Base-by-base conservation (phyloP, 1,140 invertebrate species). In the Papilio polytes region DNA sequence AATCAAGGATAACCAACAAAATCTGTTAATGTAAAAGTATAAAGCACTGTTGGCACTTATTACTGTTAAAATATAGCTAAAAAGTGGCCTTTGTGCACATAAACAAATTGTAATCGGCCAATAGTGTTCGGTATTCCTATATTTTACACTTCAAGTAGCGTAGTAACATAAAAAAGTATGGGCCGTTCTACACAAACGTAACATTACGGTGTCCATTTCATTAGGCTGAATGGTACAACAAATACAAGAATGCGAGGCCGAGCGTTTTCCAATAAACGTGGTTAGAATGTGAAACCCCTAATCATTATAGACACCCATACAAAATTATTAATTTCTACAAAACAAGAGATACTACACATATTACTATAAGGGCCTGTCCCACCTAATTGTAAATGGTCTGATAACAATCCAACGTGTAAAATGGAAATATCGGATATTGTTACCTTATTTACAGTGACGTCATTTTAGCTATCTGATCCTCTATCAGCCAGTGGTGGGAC, bases 261-360 rank as follows among this genome's bases (percentile, higher is more conserved):
- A 70, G 63, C 63, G 63, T 70, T 70, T 70, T 70, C 63, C 63
- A 70, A 70, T 70, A 70, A 70, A 31, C 63, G 63, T 31, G 63
- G 63, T 70, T 18, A 15, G 63, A 70, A 70, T 70, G 63, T 15
- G 26, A 36, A 70, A 31, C 7, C 63, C 63, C 13, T 70, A 70
- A 31, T 18, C 63, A 31, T 31, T 70, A 31, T 15, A 36, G 63
- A 70, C 63, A 70, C 22, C 4, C 26, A 13, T 36, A 63, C 22
- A 15, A 31, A 18, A 70, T 15, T 36, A 36, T 13, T 18, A 26
- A 36, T 4, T 31, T 70, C 26, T 15, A 70, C 3, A 36, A 70
- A 70, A 70, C 12, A 31, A 70, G 6, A 31, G 26, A 31, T 7
- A 36, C 3, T 31, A 15, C 26, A 26, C n/a, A 59, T 22, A 12